phyloP scores from a whole-genome alignment of 2,888 invertebrate species.

The Troilus luridus region DNA sequence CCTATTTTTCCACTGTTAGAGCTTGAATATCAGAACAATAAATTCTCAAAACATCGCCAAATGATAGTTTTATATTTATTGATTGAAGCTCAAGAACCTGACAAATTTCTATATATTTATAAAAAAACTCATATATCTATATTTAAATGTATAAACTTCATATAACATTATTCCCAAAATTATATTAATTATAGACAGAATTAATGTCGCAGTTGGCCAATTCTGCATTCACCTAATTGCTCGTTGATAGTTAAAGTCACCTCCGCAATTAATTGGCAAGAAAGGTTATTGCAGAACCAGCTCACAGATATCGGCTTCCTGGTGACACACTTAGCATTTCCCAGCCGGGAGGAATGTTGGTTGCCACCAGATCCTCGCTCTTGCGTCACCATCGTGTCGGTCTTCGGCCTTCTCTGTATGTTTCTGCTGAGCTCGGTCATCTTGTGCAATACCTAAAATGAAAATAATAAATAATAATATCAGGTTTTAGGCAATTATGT shows the following conservation, averaged over 20 bases:
- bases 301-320: slow-evolving; percentile 26
- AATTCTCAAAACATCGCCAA: no score
- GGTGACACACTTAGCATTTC: slow-evolving; percentile 41
- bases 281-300: background rate
- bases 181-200: background rate
- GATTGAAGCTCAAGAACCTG: no score
- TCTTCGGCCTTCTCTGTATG: slow-evolving; percentile 11
- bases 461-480: background rate
- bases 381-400: slow-evolving; percentile 26
- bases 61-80: no score
- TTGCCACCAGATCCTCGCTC: background rate
- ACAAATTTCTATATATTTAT: no score
- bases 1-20: no score
- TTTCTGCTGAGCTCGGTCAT: background rate
- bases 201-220: background rate
- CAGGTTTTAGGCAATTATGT: background rate
- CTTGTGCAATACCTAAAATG: background rate
- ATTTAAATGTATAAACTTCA: no score
- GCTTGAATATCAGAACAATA: no score
- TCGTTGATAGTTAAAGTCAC: background rate
- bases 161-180: background rate
- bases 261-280: background rate
- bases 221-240: background rate
- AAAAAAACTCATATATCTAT: no score
- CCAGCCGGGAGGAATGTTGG: slow-evolving; percentile 19